Base-by-base conservation (phyloP, 1,140 invertebrate species). In the Drosophila ironensis region DNA sequence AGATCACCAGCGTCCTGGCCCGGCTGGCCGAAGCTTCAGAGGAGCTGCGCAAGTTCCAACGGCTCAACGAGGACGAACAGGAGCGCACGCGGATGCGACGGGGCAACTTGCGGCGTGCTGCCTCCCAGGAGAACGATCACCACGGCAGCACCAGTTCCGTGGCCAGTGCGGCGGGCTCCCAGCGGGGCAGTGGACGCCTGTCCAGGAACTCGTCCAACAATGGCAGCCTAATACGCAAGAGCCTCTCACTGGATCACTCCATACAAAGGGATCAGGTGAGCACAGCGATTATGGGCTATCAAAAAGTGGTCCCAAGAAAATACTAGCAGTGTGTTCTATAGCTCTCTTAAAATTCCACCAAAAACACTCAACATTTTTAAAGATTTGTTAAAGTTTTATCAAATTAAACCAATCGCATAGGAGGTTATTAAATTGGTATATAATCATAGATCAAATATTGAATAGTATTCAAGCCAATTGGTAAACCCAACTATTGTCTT, bases 221-320 rank as follows among this genome's bases (percentile, higher is more conserved):
- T 76, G 92, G 92, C 53, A 92, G 92, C 78, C 88, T 95, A 8
- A 93, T 94, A 67, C 91, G 94, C 45, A 95, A 95, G 78, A 94
- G 94, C 90, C 88, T 96, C 12, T 96, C 95, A 11, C 88, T 96
- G 27, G 95, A 96, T 90, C 95, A 96, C 84, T 94, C 93, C 9
- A 91, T 92, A 44, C 91, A 91, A 68, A 68, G 74, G 30, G 88
- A 89, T 73, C 76, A 90, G 67, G 72, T 90, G 24, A 14, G 41
- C n/a, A n/a, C n/a, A n/a, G n/a, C n/a, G n/a, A n/a, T n/a, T n/a
- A n/a, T n/a, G n/a, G n/a, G n/a, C n/a, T n/a, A n/a, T n/a, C n/a
- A n/a, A n/a, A n/a, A n/a, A n/a, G n/a, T n/a, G n/a, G n/a, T n/a
- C n/a, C n/a, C n/a, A n/a, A n/a, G n/a, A n/a, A n/a, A n/a, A n/a